These are phyloP conservation scores for Oscheius myriophilus DNA, from an alignment of 2,888 invertebrate species.

Conservation along the genomic window DNA sequence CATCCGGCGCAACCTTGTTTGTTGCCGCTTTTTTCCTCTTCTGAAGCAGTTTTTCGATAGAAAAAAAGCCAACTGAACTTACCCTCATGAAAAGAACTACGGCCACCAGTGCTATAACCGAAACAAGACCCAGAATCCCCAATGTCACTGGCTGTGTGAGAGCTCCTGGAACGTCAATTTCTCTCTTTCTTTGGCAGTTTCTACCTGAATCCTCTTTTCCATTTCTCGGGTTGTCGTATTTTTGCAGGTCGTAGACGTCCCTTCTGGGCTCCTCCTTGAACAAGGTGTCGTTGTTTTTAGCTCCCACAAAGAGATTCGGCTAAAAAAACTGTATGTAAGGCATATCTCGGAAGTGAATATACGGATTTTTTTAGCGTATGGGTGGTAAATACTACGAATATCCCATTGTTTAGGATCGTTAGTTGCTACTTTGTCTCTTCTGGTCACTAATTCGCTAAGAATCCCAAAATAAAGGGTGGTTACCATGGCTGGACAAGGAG, in stretches of 20 bases:
- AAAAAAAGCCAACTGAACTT: background rate
- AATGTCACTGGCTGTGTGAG: conserved; percentile 42
- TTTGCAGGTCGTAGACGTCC: conserved; percentile 47
- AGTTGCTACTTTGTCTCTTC: too few species aligned
- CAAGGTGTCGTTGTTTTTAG: conserved; percentile 48
- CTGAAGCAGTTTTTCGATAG: background rate
- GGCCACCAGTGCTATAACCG: conserved; percentile 48
- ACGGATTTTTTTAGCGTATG: too few species aligned
- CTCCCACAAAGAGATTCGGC: conserved; percentile 55
- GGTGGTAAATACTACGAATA: too few species aligned
- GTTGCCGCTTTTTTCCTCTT: conserved; percentile 11
- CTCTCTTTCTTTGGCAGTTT: background rate
- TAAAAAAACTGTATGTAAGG: too few species aligned
- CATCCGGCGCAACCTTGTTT: conserved; percentile 20
- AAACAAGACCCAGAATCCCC: conserved; percentile 44
- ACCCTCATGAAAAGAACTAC: conserved; percentile 54
- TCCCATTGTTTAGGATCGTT: too few species aligned
- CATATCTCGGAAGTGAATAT: too few species aligned
- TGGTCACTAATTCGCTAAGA: too few species aligned
- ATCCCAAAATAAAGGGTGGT: too few species aligned
- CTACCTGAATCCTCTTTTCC: conserved; percentile 37
- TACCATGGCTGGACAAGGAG: too few species aligned
- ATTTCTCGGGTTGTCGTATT: conserved; percentile 44
- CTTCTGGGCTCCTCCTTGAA: conserved; percentile 54
- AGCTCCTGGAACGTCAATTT: conserved; percentile 14